A percentile compares a stretch with the other conserved stretches of the same genome.
These are phyloP conservation scores for Barbus barbus DNA, from an alignment of 2,113 vertebrate species.

Conservation along the genomic window DNA sequence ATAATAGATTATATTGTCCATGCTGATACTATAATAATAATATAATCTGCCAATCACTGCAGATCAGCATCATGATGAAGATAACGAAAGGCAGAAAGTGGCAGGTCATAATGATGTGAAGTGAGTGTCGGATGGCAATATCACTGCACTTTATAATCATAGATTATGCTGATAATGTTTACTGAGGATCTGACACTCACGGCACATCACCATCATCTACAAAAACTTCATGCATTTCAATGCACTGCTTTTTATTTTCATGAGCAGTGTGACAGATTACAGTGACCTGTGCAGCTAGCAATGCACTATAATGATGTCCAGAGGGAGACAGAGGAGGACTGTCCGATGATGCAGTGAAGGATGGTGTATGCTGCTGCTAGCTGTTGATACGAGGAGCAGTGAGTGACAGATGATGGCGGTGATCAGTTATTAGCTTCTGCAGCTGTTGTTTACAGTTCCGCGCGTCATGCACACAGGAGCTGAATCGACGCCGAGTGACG, in stretches of 20 bases:
- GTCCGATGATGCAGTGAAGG: neutral
- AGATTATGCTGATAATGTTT: neutral
- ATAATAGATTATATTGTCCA: too few species aligned
- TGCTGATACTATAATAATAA: too few species aligned
- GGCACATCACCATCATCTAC: neutral
- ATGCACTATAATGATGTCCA: neutral
- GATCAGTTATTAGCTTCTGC: neutral
- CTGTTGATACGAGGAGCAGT: too few species aligned
- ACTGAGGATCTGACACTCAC: neutral
- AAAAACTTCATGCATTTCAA: neutral
- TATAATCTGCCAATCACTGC: too few species aligned
- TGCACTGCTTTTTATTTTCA: neutral
- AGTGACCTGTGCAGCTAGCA: neutral
- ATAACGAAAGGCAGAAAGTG: neutral
- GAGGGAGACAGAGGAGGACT: neutral
- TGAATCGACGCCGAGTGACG: neutral
- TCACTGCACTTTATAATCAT: neutral
- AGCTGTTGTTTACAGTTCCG: slow-evolving; percentile 30
- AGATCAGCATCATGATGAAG: neutral
- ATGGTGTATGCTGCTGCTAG: too few species aligned
- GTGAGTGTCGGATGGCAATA: too few species aligned
- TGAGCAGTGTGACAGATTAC: neutral
- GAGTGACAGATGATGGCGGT: neutral
- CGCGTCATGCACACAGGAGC: neutral
- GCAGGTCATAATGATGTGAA: neutral